Base-by-base conservation (phyloP, 2,113 vertebrate genomes). In the Hippocampus abdominalis region DNA sequence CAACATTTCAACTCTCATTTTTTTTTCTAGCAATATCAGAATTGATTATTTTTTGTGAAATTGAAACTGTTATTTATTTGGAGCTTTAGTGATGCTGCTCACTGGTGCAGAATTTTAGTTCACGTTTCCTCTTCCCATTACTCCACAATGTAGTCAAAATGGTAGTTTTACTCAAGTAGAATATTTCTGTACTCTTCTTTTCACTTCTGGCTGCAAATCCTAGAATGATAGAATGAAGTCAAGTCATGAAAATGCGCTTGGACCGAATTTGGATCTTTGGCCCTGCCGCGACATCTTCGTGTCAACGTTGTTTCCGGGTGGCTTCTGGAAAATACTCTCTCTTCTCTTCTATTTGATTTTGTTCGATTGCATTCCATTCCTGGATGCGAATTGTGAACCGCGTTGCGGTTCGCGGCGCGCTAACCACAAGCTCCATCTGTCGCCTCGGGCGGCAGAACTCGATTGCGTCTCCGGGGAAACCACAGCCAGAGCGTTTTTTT, bases 361-460 rank as follows among this genome's bases (percentile, higher is more conserved):
- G 2, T 32, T 29, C 12, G 12, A 25, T 16, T 18, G 21, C 13
- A 46, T 25, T 16, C 32, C 54, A 64, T 59, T 67, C 27, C 48
- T 69, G 46, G 46, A 25, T 69, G 69, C 65, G 39, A 6, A 40
- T 65, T 68, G 44, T 21, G 44, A 4, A 15, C 44, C 44, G 44
- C 11, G 48, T 20, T 20, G 5, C 21, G 69, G 71, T 76, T 70
- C 73, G 68, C 60, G 44, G 71, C 66, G 21, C 46, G 29, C 44
- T 40, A 48, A 72, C 74, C 54, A 23, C 16, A 59, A 53, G 68
- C 69, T 72, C 68, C 64, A 61, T 66, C 54, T 75, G 72, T 29
- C 36, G 66, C 76, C 73, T 72, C n/a, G 2, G 3, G 80, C 73
- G 27, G 69, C 4, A 77, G 53, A 65, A 10, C 67, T 71, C 51